Percentiles rank a stretch among this genome's conserved stretches.
Conservation (phyloP, 2,113 vertebrate genomes). For the Oryzias melastigma region DNA sequence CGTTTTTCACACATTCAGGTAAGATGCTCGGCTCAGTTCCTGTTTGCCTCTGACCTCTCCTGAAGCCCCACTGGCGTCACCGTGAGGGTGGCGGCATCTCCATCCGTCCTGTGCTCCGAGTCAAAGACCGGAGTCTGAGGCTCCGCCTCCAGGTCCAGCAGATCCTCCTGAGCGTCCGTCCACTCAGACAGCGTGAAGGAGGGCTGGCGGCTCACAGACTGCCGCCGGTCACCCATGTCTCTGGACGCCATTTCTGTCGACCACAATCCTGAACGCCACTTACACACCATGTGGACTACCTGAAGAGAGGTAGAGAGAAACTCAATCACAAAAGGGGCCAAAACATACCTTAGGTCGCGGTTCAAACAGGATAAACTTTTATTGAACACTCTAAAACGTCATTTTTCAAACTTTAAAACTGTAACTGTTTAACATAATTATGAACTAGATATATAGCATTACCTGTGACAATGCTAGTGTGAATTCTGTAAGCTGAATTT, state of each 20-base stretch:
- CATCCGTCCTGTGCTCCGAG: slow-evolving; percentile 85
- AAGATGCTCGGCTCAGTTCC: background rate
- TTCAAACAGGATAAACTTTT: no score
- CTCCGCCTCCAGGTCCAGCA: slow-evolving; percentile 86
- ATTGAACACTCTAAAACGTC: no score
- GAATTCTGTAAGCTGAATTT: no score
- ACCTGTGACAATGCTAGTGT: no score
- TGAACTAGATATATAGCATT: no score
- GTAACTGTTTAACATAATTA: no score
- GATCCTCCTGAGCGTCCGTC: slow-evolving; percentile 91
- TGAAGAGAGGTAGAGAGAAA: slow-evolving; percentile 43
- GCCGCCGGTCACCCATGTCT: slow-evolving; percentile 84
- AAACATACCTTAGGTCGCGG: no score
- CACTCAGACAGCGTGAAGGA: slow-evolving; percentile 98
- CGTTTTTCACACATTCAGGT: background rate
- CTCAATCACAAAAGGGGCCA: no score
- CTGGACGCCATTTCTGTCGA: slow-evolving; percentile 54
- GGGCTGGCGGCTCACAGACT: slow-evolving; percentile 95
- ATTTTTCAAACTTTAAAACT: no score
- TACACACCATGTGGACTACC: slow-evolving; percentile 76
- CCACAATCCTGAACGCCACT: slow-evolving; percentile 58
- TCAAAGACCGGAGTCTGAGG: slow-evolving; percentile 94
- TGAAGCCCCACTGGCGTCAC: slow-evolving; percentile 94
- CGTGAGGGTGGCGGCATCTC: slow-evolving; percentile 85
- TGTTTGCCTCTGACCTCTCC: slow-evolving; percentile 83